Evolutionary conservation across 2,797 vertebrate species (phyloP).

Genomic region (Cyprinodon diabolis): DNA sequence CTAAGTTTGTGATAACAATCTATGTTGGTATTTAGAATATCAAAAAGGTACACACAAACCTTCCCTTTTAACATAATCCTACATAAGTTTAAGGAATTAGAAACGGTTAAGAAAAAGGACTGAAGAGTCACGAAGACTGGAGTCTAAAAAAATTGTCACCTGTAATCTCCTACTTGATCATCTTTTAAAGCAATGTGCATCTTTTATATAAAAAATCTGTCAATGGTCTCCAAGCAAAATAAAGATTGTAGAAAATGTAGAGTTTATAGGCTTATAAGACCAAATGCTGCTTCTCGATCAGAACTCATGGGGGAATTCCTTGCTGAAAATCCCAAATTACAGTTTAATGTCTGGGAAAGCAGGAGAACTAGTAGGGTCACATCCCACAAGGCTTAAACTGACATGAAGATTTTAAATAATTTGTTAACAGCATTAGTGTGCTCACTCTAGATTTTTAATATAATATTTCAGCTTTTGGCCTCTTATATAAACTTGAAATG

Average conservation of each 20-base stretch:
- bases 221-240: slow-evolving; percentile 16
- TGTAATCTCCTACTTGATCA: not conserved
- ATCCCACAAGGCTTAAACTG: slow-evolving; percentile 48
- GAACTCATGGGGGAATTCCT: slow-evolving; percentile 49
- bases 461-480: not conserved
- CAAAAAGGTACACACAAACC: too few relatives aligned
- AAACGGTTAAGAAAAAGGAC: not conserved
- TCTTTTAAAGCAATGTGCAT: not conserved
- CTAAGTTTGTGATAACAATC: too few relatives aligned
- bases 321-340: slow-evolving; percentile 50
- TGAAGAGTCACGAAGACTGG: not conserved
- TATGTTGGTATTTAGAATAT: too few relatives aligned
- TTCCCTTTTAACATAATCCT: not conserved
- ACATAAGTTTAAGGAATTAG: not conserved
- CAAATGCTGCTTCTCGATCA: slow-evolving; percentile 18
- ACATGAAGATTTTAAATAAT: slow-evolving; percentile 44
- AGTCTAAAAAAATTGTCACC: not conserved
- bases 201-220: not conserved
- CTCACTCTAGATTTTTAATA: not conserved
- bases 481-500: not conserved
- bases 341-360: slow-evolving; percentile 43
- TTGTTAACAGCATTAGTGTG: slow-evolving; percentile 22
- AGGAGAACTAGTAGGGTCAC: slow-evolving; percentile 54
- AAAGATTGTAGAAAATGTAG: slow-evolving; percentile 24
- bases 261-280: slow-evolving; percentile 4